A percentile compares a stretch with the other conserved stretches of the same genome.
phyloP scores from a whole-genome alignment of 2,888 invertebrate species.

The Pseudoips prasinana region DNA sequence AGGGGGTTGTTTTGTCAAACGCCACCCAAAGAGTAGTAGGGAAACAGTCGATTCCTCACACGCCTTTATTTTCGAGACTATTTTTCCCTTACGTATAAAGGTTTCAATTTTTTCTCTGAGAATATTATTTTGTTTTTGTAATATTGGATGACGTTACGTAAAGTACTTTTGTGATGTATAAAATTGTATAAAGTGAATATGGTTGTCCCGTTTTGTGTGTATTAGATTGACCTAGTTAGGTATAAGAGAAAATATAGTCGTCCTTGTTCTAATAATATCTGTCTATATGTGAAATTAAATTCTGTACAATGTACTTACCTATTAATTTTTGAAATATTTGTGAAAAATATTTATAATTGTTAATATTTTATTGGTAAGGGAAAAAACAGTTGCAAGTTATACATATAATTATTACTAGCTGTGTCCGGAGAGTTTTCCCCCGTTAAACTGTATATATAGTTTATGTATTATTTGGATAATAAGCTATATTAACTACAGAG shows the following conservation, averaged over 20 bases:
- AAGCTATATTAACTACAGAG: too few relatives aligned
- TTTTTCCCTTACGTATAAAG: slow-evolving; percentile 25
- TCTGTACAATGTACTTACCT: too few relatives aligned
- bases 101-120: slow-evolving; percentile 33
- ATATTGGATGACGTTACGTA: slow-evolving; percentile 33
- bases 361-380: too few relatives aligned
- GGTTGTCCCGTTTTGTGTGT: slow-evolving; percentile 20
- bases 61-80: slow-evolving; percentile 39
- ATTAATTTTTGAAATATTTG: too few relatives aligned
- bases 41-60: slow-evolving; percentile 42
- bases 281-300: too few relatives aligned
- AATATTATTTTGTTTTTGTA: slow-evolving; percentile 36
- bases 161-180: slow-evolving; percentile 31
- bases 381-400: too few relatives aligned
- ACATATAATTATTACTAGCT: too few relatives aligned
- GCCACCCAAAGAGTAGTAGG: slow-evolving; percentile 56
- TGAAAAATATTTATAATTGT: too few relatives aligned
- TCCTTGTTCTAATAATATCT: too few relatives aligned
- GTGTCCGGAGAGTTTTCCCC: too few relatives aligned
- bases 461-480: too few relatives aligned
- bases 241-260: neutral
- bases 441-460: too few relatives aligned
- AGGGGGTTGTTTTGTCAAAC: slow-evolving; percentile 74
- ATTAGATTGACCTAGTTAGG: slow-evolving; percentile 12
- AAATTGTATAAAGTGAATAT: slow-evolving; percentile 31